Evolutionary conservation across 2,797 vertebrate species (phyloP).

Genomic region (Delichon dasypus): DNA sequence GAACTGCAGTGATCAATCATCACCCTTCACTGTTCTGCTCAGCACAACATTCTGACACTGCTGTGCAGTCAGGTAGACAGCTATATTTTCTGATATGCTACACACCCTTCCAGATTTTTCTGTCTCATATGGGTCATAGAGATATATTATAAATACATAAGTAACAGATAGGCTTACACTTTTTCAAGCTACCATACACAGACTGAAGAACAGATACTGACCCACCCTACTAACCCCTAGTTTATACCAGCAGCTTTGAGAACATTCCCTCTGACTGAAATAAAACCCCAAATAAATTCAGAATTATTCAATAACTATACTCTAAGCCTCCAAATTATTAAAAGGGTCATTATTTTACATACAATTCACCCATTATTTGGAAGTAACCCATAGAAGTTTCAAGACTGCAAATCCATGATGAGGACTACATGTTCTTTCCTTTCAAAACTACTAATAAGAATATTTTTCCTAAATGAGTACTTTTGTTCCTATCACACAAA

Average conservation of each 20-base stretch:
- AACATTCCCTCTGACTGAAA: neutral
- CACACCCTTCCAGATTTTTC: neutral
- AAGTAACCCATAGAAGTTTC: neutral
- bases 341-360: neutral
- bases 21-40: neutral
- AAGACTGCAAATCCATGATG: neutral
- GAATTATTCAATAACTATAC: neutral
- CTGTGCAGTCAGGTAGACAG: neutral
- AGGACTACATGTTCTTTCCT: neutral
- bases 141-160: neutral
- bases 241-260: neutral
- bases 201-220: neutral
- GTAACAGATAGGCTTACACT: neutral
- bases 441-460: neutral
- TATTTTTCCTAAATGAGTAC: neutral
- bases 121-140: neutral
- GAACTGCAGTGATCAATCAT: neutral
- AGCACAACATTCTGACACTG: neutral
- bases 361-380: constrained; percentile 6
- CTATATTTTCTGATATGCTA: neutral
- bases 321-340: neutral
- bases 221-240: neutral
- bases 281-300: neutral
- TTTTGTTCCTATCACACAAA: neutral
- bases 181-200: neutral